Conservation (phyloP, 2,113 vertebrate species). For the Vulpes vulpes region DNA sequence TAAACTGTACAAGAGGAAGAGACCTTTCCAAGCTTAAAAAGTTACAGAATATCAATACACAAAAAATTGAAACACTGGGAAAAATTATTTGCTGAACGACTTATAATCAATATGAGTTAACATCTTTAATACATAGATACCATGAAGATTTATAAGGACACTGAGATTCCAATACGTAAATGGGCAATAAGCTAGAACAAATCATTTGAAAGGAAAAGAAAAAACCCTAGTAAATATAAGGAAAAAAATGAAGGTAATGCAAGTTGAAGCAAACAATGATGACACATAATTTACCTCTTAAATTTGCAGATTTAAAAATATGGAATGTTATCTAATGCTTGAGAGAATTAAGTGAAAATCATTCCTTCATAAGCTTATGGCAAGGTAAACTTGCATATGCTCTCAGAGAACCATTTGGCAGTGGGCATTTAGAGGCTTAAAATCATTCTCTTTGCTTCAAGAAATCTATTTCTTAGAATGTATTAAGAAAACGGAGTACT, state of each 20-base stretch:
- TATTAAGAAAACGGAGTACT: slow-evolving; percentile 37
- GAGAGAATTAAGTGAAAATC: neutral
- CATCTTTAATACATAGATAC: slow-evolving; percentile 14
- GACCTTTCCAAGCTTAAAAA: slow-evolving; percentile 30
- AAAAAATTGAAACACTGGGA: neutral
- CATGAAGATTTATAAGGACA: slow-evolving; percentile 37
- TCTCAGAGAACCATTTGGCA: slow-evolving; percentile 21
- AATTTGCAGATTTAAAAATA: neutral
- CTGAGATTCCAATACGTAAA: neutral
- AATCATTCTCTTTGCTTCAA: neutral
- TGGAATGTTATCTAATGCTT: neutral
- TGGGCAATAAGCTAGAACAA: neutral
- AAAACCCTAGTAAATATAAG: neutral
- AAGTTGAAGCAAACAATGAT: slow-evolving; percentile 39
- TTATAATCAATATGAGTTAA: neutral
- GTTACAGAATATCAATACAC: neutral
- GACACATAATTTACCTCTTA: neutral
- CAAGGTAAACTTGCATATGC: neutral
- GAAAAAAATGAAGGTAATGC: neutral
- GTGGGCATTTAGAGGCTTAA: neutral
- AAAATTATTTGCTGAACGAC: slow-evolving; percentile 45
- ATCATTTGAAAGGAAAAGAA: neutral
- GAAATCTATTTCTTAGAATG: slow-evolving; percentile 44
- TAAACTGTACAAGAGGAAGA: neutral
- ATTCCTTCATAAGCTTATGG: neutral